Evolutionary conservation across 2,888 invertebrate genomes (phyloP).

Genomic region (Orthonychiurus folsomi): DNA sequence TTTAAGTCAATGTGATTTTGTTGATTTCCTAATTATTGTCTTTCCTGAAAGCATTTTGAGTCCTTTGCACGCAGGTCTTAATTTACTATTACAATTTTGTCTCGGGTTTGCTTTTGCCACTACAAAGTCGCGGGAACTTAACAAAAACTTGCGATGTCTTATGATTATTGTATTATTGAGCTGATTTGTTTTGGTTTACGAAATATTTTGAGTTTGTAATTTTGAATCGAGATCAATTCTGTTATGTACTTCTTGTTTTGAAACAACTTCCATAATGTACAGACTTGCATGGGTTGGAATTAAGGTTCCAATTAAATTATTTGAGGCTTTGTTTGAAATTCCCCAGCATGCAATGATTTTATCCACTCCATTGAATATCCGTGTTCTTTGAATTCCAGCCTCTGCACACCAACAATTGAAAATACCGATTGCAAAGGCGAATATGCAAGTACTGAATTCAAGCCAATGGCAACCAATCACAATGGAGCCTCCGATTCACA

Average conservation of each 20-base stretch:
- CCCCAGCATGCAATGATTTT: too few relatives aligned
- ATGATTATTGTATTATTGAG: not conserved
- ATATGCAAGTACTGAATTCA: not conserved
- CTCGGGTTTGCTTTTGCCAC: not conserved
- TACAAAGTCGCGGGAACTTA: too few relatives aligned
- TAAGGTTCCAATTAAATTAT: not conserved
- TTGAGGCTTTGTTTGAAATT: not conserved
- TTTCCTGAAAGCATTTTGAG: too few relatives aligned
- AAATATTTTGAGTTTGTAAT: not conserved
- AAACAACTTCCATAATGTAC: too few relatives aligned
- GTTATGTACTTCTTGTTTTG: not conserved
- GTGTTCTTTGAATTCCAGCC: too few relatives aligned
- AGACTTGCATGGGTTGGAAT: too few relatives aligned
- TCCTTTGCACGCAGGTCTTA: too few relatives aligned
- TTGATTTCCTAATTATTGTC: constrained; percentile 2
- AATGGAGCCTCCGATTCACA: too few relatives aligned
- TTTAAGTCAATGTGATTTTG: constrained; percentile 8
- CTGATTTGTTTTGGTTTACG: not conserved
- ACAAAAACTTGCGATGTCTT: too few relatives aligned
- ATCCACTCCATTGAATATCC: too few relatives aligned
- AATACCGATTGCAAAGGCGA: not conserved
- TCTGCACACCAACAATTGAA: not conserved
- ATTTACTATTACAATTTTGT: not conserved
- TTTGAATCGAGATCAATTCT: not conserved
- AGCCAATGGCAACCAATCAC: not conserved